Evolutionary conservation across 2,797 vertebrate genomes (phyloP).

Genomic region (Muraenolepis orangiensis): DNA sequence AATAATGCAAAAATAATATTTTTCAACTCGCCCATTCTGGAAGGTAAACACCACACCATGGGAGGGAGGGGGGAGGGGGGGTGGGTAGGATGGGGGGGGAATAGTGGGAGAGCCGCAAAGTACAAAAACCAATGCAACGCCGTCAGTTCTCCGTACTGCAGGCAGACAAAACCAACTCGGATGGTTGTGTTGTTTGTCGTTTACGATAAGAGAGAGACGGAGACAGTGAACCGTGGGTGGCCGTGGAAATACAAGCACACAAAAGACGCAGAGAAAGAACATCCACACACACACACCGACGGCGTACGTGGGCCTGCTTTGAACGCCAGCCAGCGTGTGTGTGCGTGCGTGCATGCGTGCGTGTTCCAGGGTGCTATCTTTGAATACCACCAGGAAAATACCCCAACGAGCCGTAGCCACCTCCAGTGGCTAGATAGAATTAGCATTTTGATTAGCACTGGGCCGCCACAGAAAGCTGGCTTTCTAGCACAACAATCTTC

Average conservation of each 20-base stretch:
- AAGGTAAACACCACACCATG: constrained; percentile 26
- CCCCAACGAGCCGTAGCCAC: not conserved
- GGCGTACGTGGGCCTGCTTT: not conserved
- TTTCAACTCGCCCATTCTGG: constrained; percentile 6
- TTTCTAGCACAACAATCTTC: not conserved
- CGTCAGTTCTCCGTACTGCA: not conserved
- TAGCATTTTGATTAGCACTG: not conserved
- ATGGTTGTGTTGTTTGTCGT: not conserved
- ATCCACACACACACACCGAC: not conserved
- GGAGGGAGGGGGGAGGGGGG: no score
- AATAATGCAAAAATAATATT: not conserved
- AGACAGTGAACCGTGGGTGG: not conserved
- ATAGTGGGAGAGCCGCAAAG: not conserved
- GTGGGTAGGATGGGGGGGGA: not conserved
- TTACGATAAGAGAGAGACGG: no score
- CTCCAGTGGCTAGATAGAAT: not conserved
- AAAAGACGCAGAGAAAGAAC: not conserved
- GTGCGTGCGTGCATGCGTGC: not conserved
- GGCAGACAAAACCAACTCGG: not conserved
- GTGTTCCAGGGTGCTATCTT: not conserved
- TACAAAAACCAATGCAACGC: not conserved
- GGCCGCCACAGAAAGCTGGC: not conserved
- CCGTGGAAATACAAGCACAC: not conserved
- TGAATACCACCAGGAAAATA: not conserved
- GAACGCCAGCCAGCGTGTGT: no score